Evolutionary conservation across 2,113 vertebrate species (phyloP), one percentile per base, ranked within the genome.

Genomic region (Delphinapterus leucas): DNA sequence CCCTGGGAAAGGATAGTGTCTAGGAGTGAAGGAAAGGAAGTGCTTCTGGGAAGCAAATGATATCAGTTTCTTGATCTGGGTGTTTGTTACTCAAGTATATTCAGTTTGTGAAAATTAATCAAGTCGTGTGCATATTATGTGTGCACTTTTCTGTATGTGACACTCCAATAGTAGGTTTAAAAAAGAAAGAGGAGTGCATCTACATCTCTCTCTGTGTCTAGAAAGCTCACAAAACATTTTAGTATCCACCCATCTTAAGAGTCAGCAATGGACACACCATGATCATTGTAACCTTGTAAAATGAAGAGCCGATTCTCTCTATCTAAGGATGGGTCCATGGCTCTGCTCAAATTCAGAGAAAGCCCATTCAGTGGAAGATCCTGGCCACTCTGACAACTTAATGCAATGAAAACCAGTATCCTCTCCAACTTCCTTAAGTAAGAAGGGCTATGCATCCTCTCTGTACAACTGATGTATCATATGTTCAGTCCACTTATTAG

Each of bases 291-390:
- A 49, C 9, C 49, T 26, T 55, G 12, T 2, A 71, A 41, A 91
- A 67, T 26, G 58, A 95, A 61, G 70, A 95, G 71, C 17, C 6
- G 21, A 88, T 5, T 23, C 13, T 8, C 28, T 44, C 12, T 18
- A 49, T 36, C 76, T 77, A 61, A 96, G 77, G 87, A 92, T 47
- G 61, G 61, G 94, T 90, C 84, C 36, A 21, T 26, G 60, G 74
- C 79, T 95, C 73, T 41, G 80, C 82, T 92, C 87, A 95, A 97
- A 97, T 88, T 85, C 93, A 97, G 92, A 97, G 79, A 85, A 90
- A 91, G 55, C 8, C 55, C 70, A 84, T 68, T 77, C 53, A 53
- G 58, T 28, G 28, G 60, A 63, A 36, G 36, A 20, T 61, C 63
- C 31, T 85, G 82, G 33, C 13, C 8, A 86, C 93, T 96, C 93